These are phyloP conservation scores for Cyprinodon diabolis DNA, from an alignment of 2,797 vertebrate species.

Conservation along the genomic window DNA sequence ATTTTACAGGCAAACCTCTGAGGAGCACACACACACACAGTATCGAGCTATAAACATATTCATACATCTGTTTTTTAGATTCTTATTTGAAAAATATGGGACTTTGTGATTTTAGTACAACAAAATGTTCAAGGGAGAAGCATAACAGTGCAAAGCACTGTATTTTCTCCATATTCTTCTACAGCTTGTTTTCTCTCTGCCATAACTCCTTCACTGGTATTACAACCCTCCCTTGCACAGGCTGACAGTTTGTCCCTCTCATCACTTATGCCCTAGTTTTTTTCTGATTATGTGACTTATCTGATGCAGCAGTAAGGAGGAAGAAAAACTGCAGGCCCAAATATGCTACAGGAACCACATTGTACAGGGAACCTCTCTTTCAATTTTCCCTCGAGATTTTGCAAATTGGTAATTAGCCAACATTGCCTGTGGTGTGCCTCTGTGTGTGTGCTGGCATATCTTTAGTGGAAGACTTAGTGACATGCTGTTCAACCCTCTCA, in stretches of 20 bases:
- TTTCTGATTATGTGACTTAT: slow-evolving; percentile 63
- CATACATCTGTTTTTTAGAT: too few relatives aligned
- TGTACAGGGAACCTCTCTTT: slow-evolving; percentile 50
- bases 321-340: slow-evolving; percentile 61
- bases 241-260: slow-evolving; percentile 25
- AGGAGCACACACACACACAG: too few relatives aligned
- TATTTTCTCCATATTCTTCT: slow-evolving; percentile 29
- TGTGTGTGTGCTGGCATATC: slow-evolving; percentile 3
- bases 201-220: neutral
- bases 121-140: neutral
- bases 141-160: neutral
- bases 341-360: slow-evolving; percentile 58
- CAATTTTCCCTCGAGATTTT: slow-evolving; percentile 47
- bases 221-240: slow-evolving; percentile 1
- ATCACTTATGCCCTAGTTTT: slow-evolving; percentile 71
- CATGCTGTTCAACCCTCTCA: slow-evolving; percentile 31
- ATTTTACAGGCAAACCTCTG: too few relatives aligned
- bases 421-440: slow-evolving; percentile 41
- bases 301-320: slow-evolving; percentile 44
- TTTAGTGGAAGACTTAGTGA: slow-evolving; percentile 9
- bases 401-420: slow-evolving; percentile 68
- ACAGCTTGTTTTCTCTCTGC: neutral
- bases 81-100: neutral
- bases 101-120: neutral
- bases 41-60: too few relatives aligned